A percentile compares a stretch with the other conserved stretches of the same genome.
These are phyloP conservation scores for Acrobeloides nanus DNA, from an alignment of 2,888 invertebrate species.

Conservation along the genomic window DNA sequence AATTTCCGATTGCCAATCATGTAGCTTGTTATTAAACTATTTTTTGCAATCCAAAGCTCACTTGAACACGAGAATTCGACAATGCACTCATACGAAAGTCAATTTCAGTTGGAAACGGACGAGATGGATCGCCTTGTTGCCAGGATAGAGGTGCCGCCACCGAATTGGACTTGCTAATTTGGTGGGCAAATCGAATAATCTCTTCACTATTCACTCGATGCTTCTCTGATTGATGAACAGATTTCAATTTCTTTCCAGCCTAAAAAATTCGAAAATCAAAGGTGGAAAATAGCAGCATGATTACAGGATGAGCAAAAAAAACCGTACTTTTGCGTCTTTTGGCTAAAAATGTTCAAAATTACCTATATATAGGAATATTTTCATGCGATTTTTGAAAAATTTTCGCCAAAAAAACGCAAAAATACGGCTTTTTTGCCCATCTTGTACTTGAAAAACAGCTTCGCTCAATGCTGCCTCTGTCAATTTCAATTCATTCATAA, in stretches of 20 bases:
- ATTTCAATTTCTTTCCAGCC: slow-evolving; percentile 37
- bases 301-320: slow-evolving; percentile 5
- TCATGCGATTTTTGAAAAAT: slow-evolving; percentile 1
- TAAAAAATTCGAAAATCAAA: slow-evolving; percentile 16
- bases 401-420: not conserved
- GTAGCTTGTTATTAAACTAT: too few species aligned
- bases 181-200: slow-evolving; percentile 41
- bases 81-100: too few species aligned
- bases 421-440: slow-evolving; percentile 2
- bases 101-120: slow-evolving; percentile 50
- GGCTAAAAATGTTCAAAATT: not conserved
- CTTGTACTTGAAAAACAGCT: slow-evolving; percentile 30
- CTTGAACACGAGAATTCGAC: too few species aligned
- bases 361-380: not conserved
- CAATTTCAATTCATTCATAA: slow-evolving; percentile 31
- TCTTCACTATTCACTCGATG: slow-evolving; percentile 39
- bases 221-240: slow-evolving; percentile 28
- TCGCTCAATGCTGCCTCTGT: slow-evolving; percentile 31
- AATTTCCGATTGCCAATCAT: too few species aligned
- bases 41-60: too few species aligned
- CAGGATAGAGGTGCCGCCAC: slow-evolving; percentile 42
- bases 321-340: not conserved
- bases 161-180: slow-evolving; percentile 40
- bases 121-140: slow-evolving; percentile 42
- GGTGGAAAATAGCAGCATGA: slow-evolving; percentile 2